These are phyloP conservation scores for Macrophya annulata DNA, from an alignment of 2,888 invertebrate genomes.

Conservation along the genomic window DNA sequence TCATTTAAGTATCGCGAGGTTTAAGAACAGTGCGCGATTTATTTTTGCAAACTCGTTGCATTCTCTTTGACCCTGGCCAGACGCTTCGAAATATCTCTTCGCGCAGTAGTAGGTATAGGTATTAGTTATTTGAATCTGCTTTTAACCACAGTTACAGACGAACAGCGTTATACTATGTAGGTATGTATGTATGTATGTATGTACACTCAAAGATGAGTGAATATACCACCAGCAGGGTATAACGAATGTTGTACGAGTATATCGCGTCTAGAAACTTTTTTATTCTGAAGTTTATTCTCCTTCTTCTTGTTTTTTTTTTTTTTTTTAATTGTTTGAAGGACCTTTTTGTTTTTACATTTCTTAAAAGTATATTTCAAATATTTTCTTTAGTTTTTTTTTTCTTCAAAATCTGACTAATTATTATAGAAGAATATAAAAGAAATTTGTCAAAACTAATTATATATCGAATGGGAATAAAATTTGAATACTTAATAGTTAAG, in stretches of 20 bases:
- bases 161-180: slow-evolving; percentile 37
- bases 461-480: not conserved
- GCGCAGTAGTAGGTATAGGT: not conserved
- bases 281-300: not conserved
- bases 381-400: not conserved
- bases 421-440: not conserved
- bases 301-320: not conserved
- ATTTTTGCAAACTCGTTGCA: slow-evolving; percentile 44
- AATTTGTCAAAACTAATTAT: not conserved
- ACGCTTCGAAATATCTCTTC: slow-evolving; percentile 39
- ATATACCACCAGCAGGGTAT: not conserved
- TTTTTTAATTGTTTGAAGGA: not conserved
- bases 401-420: not conserved
- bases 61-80: slow-evolving; percentile 48
- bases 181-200: not conserved
- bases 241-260: no score
- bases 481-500: slow-evolving; percentile 13
- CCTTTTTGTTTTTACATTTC: no score
- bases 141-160: not conserved
- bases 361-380: not conserved
- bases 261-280: not conserved
- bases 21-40: slow-evolving; percentile 5
- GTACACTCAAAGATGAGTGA: not conserved
- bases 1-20: slow-evolving; percentile 2
- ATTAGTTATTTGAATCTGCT: slow-evolving; percentile 1